Evolutionary conservation across 2,797 vertebrate species (phyloP).

Genomic region (Anguilla anguilla): DNA sequence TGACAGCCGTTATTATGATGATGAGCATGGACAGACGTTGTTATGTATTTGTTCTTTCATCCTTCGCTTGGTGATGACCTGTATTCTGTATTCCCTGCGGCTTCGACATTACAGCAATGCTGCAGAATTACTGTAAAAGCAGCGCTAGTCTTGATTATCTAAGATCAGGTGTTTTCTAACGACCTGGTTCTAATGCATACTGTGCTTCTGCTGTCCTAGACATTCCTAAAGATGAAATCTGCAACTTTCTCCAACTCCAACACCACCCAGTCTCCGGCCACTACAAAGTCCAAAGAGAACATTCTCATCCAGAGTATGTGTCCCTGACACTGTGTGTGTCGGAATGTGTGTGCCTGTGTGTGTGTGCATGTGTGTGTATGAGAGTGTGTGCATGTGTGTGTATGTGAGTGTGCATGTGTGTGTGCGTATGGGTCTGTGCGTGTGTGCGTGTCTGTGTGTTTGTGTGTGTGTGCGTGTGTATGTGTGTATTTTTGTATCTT

Average conservation of each 20-base stretch:
- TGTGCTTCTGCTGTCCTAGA: constrained; percentile 52
- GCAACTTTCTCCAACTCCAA: constrained; percentile 62
- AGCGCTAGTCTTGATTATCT: not conserved
- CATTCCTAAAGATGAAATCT: constrained; percentile 79
- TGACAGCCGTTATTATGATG: not conserved
- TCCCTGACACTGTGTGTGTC: not conserved
- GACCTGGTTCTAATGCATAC: not conserved
- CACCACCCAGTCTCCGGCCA: constrained; percentile 71
- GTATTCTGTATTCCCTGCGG: no score
- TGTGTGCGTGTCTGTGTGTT: no score
- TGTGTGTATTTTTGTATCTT: not conserved
- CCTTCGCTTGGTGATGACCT: not conserved
- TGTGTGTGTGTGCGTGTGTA: not conserved
- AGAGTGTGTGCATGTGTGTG: constrained; percentile 4
- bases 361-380: constrained; percentile 20
- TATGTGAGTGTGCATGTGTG: not conserved
- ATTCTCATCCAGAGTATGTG: constrained; percentile 92
- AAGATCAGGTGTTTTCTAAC: not conserved
- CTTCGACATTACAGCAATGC: not conserved
- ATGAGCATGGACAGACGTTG: not conserved
- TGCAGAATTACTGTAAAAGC: not conserved
- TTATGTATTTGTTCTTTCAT: not conserved
- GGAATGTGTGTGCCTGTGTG: not conserved
- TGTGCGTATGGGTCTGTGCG: no score
- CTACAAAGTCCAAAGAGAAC: constrained; percentile 81